Conservation (phyloP, 37 sponge, comb jelly and placozoan genomes). For the Halisarca cf. caerulea region DNA sequence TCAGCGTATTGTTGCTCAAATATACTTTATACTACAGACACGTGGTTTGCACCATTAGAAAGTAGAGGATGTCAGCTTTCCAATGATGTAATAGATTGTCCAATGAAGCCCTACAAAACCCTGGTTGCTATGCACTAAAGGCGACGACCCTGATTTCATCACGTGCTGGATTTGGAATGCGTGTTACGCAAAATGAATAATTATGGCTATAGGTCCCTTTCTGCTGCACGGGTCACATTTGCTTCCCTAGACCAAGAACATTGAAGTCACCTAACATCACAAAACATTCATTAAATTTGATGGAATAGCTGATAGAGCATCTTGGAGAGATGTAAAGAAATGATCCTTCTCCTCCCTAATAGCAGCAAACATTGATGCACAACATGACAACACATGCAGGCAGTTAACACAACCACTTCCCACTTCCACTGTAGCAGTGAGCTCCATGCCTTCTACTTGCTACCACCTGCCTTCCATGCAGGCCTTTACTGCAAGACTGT, state of each 20-base stretch:
- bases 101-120: not conserved
- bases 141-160: conserved; percentile 3
- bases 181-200: no score
- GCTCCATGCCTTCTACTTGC: no score
- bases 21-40: no score
- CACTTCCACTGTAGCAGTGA: no score
- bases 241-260: not conserved
- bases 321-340: conserved; percentile 6
- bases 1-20: no score
- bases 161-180: no score
- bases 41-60: no score
- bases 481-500: no score
- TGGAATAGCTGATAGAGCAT: conserved; percentile 21
- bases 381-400: not conserved
- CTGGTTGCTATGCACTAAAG: not conserved
- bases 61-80: no score
- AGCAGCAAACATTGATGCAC: conserved; percentile 1
- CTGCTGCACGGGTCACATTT: not conserved
- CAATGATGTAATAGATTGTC: not conserved
- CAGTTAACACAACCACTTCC: not conserved
- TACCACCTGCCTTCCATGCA: no score
- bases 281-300: conserved; percentile 16
- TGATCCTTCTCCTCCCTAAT: no score
- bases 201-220: not conserved
- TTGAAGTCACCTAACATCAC: conserved; percentile 27